Conservation (phyloP, 2,888 invertebrate genomes). For the Cantharis rufa region DNA sequence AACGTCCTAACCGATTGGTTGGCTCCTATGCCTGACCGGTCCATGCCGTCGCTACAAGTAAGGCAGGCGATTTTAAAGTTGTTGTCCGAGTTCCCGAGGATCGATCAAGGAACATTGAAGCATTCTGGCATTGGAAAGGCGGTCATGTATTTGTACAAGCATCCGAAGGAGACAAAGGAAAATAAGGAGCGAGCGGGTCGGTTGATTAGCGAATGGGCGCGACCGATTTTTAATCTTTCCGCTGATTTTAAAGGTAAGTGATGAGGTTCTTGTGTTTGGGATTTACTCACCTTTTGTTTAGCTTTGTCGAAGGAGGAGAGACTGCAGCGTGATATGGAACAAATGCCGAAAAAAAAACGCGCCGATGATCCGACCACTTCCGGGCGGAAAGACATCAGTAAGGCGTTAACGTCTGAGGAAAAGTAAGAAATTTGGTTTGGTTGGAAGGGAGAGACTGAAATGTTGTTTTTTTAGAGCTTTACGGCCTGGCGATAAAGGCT, state of each 20-base stretch:
- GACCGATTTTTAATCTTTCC: conserved; percentile 96
- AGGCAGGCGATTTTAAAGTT: conserved; percentile 84
- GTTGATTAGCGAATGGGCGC: conserved; percentile 95
- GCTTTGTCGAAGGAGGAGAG: conserved; percentile 92
- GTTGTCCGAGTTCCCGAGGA: conserved; percentile 79
- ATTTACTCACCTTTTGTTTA: conserved; percentile 39
- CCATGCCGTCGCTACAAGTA: conserved; percentile 92
- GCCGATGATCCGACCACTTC: conserved; percentile 58
- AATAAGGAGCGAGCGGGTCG: conserved; percentile 90
- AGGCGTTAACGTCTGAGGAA: conserved; percentile 64
- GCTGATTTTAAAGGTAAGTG: conserved; percentile 77
- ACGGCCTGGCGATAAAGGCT: conserved; percentile 93
- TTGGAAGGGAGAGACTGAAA: neutral
- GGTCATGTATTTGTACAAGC: conserved; percentile 99
- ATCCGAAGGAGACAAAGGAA: conserved; percentile 93
- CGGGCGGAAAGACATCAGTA: conserved; percentile 64
- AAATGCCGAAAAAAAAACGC: conserved; percentile 67
- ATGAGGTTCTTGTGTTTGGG: too few relatives aligned
- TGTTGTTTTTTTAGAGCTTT: conserved; percentile 60
- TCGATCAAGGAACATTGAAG: conserved; percentile 88
- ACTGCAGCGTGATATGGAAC: conserved; percentile 88
- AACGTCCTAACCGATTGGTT: conserved; percentile 95
- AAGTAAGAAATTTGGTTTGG: conserved; percentile 54
- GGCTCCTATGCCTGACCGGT: conserved; percentile 96
- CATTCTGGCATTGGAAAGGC: conserved; percentile 98